Evolutionary conservation across 2,113 vertebrate species (phyloP), one percentile per base, ranked within the genome.

Genomic region (Sigmodon hispidus): DNA sequence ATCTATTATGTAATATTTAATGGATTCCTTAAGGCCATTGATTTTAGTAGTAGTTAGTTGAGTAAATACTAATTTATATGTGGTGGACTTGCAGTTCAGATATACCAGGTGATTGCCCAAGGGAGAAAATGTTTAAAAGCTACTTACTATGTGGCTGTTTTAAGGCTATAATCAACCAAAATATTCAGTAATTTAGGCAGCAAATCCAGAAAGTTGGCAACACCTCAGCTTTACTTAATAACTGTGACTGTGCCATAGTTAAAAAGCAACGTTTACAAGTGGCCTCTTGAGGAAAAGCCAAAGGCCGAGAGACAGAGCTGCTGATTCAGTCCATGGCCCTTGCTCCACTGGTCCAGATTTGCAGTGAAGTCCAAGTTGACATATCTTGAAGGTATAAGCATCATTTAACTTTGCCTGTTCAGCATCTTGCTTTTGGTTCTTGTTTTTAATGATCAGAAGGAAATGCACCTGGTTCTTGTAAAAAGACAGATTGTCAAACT

Each of bases 51-150:
- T 94, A 97, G 93, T 97, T 96, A 92, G 80, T 81, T 97, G 96
- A 97, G 81, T 94, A 97, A 97, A 97, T 97, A 97, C 96, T 95
- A 97, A 97, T 97, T 96, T 97, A 86, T 83, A 96, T 93, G 97
- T 95, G 90, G 85, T 92, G 3, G 94, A 79, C 92, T 96, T 95
- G 90, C 55, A 79, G 96, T 97, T 95, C 85, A 96, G 96, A 86
- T 96, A 88, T 69, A 87, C 93, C 96, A 97, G 90, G 96, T 97
- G 97, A 97, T 95, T 95, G 93, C 95, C 90, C 92, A 90, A 86
- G 94, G 97, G 93, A 95, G 65, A 94, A 91, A 95, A 97, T 90
- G 65, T 97, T 96, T 96, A 96, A 97, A 96, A 97, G 69, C 94
- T 95, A 92, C 96, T 96, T 96, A 97, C 93, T 88, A 92, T 93